Conservation (phyloP, 2,888 invertebrate species). For the Dioctria linearis region DNA sequence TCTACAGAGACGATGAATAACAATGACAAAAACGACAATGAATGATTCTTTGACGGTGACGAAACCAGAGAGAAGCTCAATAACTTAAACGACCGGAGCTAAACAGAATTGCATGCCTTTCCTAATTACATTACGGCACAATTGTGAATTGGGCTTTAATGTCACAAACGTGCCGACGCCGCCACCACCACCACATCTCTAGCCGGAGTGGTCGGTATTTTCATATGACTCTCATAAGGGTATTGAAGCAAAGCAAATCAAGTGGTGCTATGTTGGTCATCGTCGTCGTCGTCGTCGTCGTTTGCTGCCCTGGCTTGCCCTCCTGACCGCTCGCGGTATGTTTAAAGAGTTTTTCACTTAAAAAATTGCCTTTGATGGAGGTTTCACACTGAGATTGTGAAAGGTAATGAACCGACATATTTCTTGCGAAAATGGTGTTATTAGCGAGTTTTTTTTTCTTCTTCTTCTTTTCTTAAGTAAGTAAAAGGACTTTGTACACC, state of each 20-base stretch:
- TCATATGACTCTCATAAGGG: background rate
- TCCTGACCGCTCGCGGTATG: background rate
- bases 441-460: too few relatives aligned
- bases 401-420: background rate
- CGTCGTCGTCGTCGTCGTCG: background rate
- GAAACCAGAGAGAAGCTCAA: slow-evolving; percentile 5
- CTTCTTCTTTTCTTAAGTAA: too few relatives aligned
- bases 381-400: slow-evolving; percentile 13
- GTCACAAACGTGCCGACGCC: slow-evolving; percentile 33
- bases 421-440: background rate
- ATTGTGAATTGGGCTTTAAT: slow-evolving; percentile 43
- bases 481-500: too few relatives aligned
- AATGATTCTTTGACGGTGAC: slow-evolving; percentile 5
- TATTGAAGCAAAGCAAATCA: background rate
- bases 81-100: background rate
- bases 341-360: background rate
- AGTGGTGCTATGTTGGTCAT: background rate
- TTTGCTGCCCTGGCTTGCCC: background rate
- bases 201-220: background rate
- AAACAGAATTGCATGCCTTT: slow-evolving; percentile 31
- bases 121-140: slow-evolving; percentile 42
- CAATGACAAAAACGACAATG: background rate
- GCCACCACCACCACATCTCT: background rate
- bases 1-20: background rate
- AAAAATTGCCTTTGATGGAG: slow-evolving; percentile 6